Evolutionary conservation across 2,797 vertebrate species (phyloP), one percentile per base, ranked within the genome.

Genomic region (Aplochiton taeniatus): DNA sequence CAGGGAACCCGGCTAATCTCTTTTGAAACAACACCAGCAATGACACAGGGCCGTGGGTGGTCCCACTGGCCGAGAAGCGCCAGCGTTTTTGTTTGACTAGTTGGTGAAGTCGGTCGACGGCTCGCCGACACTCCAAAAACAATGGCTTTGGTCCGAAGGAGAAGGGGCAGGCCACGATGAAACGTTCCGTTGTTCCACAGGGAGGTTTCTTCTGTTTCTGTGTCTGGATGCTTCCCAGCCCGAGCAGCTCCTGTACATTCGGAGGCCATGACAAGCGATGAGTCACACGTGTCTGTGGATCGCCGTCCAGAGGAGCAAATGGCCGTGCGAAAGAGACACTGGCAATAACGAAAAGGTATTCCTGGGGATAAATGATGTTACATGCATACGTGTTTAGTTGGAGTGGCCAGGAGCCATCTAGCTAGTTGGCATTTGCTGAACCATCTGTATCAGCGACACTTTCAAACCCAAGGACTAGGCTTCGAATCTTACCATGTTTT

Each of bases 31-130:
- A 57, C 60, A 11, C 4, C 45, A 14, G 70, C 56, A 75, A 81
- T 82, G 82, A 87, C 76, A 72, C 31, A 48, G 61, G 13, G 46
- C 74, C 4, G 65, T 76, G 78, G 78, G 83, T 81, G 82, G 85
- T 83, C 82, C 50, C 0, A 11, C 47, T 54, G 65, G 60, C 76
- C 76, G 74, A 67, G 65, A 66, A 46, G 52, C 11, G 42, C 59
- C 43, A n/a, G 1, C 11, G 13, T 61, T 18, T 61, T 11, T 48
- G 18, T 31, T 11, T 61, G n/a, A 49, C 45, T 20, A 19, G n/a
- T 45, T 11, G 13, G 13, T n/a, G 13, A 61, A 20, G 48, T 18
- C 41, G 17, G 9, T 31, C 56, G 14, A 56, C 56, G 44, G 48
- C 11, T 47, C n/a, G 18, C 14, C 42, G 63, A 48, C 42, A 18